Conservation (phyloP, 1,140 invertebrate genomes). For the Drosophila nigromelanica region DNA sequence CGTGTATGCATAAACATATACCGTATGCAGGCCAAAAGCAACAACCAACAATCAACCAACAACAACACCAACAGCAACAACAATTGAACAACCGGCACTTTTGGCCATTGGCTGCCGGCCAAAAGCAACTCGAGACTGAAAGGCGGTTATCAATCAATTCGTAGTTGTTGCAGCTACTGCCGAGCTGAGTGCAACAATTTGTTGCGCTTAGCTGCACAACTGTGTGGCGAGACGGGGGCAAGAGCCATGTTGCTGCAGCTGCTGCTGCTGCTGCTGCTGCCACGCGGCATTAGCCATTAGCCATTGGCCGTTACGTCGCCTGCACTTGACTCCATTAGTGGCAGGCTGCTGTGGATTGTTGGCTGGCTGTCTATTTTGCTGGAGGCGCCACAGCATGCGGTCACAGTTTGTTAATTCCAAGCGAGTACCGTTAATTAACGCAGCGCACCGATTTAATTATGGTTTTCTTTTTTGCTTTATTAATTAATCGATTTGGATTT, state of each 20-base stretch:
- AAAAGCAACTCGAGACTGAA: conserved; percentile 55
- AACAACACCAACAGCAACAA: not conserved
- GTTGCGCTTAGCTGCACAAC: conserved; percentile 57
- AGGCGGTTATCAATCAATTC: conserved; percentile 75
- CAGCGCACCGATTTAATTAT: conserved; percentile 64
- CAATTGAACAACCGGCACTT: conserved; percentile 26
- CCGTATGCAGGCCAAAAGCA: conserved; percentile 10
- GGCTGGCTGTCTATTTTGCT: not conserved
- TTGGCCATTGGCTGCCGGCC: conserved; percentile 62
- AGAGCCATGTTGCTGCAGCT: not conserved
- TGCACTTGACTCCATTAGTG: conserved; percentile 76
- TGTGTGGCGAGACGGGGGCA: not conserved
- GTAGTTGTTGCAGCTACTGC: conserved; percentile 8
- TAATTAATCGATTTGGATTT: conserved; percentile 45
- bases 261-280: conserved; percentile 5
- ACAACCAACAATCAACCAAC: not conserved
- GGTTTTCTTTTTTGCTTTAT: conserved; percentile 38
- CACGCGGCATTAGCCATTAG: conserved; percentile 33
- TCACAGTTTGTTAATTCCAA: conserved; percentile 71
- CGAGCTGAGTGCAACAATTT: conserved; percentile 57
- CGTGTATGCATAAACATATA: conserved; percentile 26
- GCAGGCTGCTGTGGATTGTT: conserved; percentile 4
- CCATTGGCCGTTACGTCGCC: conserved; percentile 41
- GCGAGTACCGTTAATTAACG: conserved; percentile 67
- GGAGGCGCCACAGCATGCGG: conserved; percentile 56